Conservation (phyloP, 1,140 invertebrate genomes). For the Sitophilus oryzae region DNA sequence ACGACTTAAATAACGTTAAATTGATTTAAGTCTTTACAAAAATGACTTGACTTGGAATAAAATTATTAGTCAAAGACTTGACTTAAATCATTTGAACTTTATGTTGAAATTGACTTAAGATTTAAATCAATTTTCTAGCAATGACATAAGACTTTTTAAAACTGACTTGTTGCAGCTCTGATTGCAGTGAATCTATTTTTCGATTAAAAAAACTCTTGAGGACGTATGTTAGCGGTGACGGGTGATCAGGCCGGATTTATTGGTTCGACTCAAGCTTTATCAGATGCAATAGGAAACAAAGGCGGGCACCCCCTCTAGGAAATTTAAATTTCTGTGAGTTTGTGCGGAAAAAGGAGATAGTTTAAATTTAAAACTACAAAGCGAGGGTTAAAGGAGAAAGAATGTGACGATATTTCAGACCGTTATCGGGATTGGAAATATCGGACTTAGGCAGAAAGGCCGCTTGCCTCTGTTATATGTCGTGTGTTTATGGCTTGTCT, state of each 20-base stretch:
- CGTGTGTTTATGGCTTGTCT: slow-evolving; percentile 23
- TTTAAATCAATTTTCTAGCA: too few species aligned
- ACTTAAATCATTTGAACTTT: too few species aligned
- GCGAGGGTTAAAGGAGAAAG: slow-evolving; percentile 29
- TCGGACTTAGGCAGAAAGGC: slow-evolving; percentile 29
- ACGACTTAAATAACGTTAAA: too few species aligned
- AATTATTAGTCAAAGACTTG: too few species aligned
- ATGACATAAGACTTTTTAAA: too few species aligned
- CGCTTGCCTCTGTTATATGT: slow-evolving; percentile 26
- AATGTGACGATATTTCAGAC: slow-evolving; percentile 33
- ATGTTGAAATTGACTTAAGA: too few species aligned
- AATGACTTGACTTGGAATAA: too few species aligned
- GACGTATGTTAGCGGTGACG: slow-evolving; percentile 3
- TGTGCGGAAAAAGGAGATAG: slow-evolving; percentile 33
- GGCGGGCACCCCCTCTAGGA: slow-evolving; percentile 16
- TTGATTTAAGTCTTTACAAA: too few species aligned
- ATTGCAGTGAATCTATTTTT: too few species aligned
- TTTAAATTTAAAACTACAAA: slow-evolving; percentile 35
- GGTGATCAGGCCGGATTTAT: slow-evolving; percentile 22
- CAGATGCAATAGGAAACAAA: slow-evolving; percentile 34
- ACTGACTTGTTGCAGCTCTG: too few species aligned
- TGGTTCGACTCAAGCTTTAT: slow-evolving; percentile 28
- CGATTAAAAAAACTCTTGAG: too few species aligned
- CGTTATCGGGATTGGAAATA: slow-evolving; percentile 32
- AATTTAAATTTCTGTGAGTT: slow-evolving; percentile 35